These are phyloP conservation scores for Merops nubicus DNA, from an alignment of 2,113 vertebrate genomes.

Conservation along the genomic window DNA sequence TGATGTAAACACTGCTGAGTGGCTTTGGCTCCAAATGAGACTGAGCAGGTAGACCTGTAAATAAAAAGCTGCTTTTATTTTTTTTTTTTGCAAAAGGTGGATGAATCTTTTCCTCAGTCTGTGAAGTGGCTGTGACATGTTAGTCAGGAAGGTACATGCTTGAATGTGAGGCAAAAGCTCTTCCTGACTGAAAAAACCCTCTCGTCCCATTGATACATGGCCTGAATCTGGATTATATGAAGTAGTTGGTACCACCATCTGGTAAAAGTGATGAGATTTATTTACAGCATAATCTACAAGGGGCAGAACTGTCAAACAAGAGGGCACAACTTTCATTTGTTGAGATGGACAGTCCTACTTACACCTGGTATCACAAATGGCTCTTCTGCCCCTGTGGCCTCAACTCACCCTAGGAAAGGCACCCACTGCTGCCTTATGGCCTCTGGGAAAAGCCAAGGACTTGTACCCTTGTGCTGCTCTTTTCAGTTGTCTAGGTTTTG, in stretches of 20 bases:
- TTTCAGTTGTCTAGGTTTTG: background rate
- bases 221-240: background rate
- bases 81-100: background rate
- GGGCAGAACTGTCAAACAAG: background rate
- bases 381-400: background rate
- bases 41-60: background rate
- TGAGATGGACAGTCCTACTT: background rate
- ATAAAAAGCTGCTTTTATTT: background rate
- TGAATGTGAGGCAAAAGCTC: background rate
- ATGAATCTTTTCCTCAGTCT: background rate
- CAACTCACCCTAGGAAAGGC: background rate
- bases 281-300: background rate
- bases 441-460: background rate
- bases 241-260: background rate
- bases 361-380: background rate
- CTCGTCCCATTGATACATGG: background rate
- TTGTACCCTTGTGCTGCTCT: background rate
- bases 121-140: background rate
- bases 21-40: background rate
- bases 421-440: background rate
- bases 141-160: background rate
- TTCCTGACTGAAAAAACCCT: background rate
- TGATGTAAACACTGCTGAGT: background rate
- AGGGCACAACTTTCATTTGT: background rate
- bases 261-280: background rate